Evolutionary conservation across 2,888 invertebrate species (phyloP), one percentile per base, ranked within the genome.

Genomic region (Fragum fragum): DNA sequence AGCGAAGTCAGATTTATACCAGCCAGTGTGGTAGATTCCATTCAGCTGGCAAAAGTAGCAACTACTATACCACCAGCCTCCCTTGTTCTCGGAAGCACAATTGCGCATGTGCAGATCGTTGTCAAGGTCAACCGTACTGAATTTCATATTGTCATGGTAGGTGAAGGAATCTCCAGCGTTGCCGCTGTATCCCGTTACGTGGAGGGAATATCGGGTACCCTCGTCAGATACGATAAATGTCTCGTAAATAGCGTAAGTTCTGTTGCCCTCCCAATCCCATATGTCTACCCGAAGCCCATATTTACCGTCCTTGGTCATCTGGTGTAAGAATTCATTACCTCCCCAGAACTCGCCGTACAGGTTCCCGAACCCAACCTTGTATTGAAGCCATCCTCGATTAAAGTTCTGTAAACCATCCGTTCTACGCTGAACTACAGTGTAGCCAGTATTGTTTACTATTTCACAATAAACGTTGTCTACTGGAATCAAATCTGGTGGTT

Each of bases 21-120:
- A 91, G 14, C 92, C 92, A 21, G 88, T 88, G 71, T 91, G 93
- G 88, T 93, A 94, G 32, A 92, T 86, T 16, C 94, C 94, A 85
- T 94, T 94, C 57, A 94, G 89, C 76, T 93, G 90, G 76, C 91
- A 89, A 63, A 88, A 88, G 86, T 90, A 93, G 76, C 94, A 94
- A 23, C 88, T 89, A 77, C 92, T 90, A 85, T 91, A 94, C 94
- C 94, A 94, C 94, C 94, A 94, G 6, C 94, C 94, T 1, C 91
- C 91, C 77, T 93, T 93, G 88, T 92, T 91, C 53, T 93, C 93
- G 0, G 88, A 90, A 0, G 94, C 94, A 77, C 94, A 94, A 86
- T 93, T 92, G 14, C 92, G 87, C 72, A 87, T 88, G 81, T 92
- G 91, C 32, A 91, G 86, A 77, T 94, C 94, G 81, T 94, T 94